A percentile compares a stretch with the other conserved stretches of the same genome.
phyloP scores from a whole-genome alignment of 2,113 vertebrate species.

The Halcyon malimbica region DNA sequence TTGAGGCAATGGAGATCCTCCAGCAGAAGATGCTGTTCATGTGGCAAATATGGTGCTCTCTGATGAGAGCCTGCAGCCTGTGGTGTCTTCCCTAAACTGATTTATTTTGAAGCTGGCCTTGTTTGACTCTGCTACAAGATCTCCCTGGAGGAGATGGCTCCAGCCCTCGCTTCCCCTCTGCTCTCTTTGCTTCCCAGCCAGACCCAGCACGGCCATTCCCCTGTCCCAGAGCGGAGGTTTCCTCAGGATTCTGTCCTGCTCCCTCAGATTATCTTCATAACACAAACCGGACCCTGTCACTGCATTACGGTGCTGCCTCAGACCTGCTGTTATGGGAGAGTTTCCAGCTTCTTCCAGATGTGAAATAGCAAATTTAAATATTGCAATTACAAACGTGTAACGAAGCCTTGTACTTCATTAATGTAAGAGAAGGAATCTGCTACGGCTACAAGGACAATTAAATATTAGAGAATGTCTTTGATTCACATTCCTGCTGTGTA shows the following conservation, averaged over 20 bases:
- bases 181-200: neutral
- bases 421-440: constrained; percentile 67
- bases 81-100: neutral
- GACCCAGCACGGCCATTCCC: neutral
- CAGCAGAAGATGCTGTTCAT: fast-evolving
- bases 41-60: neutral
- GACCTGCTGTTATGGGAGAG: neutral
- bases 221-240: neutral
- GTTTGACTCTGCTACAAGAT: neutral
- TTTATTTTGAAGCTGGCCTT: neutral
- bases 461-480: constrained; percentile 72
- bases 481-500: constrained; percentile 77
- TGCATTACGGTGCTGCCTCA: neutral
- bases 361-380: constrained; percentile 61
- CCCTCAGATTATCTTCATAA: neutral
- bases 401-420: constrained; percentile 78
- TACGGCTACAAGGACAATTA: constrained; percentile 75
- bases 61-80: fast-evolving
- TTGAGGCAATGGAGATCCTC: neutral
- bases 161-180: neutral
- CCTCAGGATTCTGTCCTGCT: neutral
- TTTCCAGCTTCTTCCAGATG: constrained; percentile 46
- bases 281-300: neutral
- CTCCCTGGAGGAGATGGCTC: neutral
- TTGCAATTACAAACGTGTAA: constrained; percentile 70